Evolutionary conservation across 1,140 invertebrate genomes (phyloP).

Genomic region (Heliconius hermathena): DNA sequence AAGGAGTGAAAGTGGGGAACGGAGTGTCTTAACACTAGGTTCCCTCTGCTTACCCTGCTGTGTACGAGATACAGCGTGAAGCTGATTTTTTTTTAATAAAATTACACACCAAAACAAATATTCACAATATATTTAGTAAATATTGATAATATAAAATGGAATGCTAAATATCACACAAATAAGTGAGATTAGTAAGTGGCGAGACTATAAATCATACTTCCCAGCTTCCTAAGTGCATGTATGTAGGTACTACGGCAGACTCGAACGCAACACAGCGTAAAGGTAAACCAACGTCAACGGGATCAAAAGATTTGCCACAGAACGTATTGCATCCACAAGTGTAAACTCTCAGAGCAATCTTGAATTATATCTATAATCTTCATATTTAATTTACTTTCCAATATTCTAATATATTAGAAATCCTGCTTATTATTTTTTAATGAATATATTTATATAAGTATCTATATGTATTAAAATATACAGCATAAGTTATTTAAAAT

Average conservation of each 20-base stretch:
- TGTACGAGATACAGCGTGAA: too few relatives aligned
- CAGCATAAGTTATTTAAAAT: too few relatives aligned
- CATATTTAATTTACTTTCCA: slow-evolving; percentile 47
- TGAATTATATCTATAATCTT: slow-evolving; percentile 56
- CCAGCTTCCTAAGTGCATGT: slow-evolving; percentile 32
- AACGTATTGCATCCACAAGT: slow-evolving; percentile 56
- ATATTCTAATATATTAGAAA: slow-evolving; percentile 47
- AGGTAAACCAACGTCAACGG: slow-evolving; percentile 47
- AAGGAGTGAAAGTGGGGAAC: too few relatives aligned
- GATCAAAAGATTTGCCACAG: slow-evolving; percentile 61
- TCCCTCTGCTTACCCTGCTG: too few relatives aligned
- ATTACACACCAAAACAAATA: not conserved
- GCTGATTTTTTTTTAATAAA: not conserved
- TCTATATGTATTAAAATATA: too few relatives aligned
- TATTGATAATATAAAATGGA: not conserved
- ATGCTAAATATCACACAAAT: not conserved
- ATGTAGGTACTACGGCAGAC: slow-evolving; percentile 15
- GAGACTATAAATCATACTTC: slow-evolving; percentile 52
- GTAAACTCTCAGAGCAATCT: slow-evolving; percentile 45
- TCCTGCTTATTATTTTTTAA: not conserved
- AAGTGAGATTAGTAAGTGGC: not conserved
- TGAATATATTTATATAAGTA: too few relatives aligned
- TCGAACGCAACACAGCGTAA: slow-evolving; percentile 5
- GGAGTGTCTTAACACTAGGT: too few relatives aligned
- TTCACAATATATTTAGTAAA: not conserved